phyloP scores from a whole-genome alignment of 2,113 vertebrate genomes.

The Saimiri boliviensis region DNA sequence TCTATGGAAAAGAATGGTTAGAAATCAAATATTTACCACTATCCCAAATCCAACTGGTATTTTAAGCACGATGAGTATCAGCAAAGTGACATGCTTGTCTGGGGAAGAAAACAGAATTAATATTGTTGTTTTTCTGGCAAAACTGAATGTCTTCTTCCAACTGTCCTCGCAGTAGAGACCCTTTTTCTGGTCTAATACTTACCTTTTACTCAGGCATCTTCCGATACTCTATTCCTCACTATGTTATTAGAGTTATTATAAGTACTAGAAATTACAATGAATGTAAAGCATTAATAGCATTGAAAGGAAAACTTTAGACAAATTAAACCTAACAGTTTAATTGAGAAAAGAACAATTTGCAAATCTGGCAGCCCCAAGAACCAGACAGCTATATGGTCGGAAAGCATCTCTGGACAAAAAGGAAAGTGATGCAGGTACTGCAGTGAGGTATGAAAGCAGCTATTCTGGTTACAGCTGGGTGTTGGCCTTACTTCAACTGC shows the following conservation, averaged over 20 bases:
- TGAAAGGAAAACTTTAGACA: not conserved
- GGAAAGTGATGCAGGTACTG: not conserved
- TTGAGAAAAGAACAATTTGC: not conserved
- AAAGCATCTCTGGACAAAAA: not conserved
- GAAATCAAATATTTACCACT: not conserved
- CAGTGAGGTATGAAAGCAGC: not conserved
- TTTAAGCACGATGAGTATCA: not conserved
- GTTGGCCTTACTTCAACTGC: not conserved
- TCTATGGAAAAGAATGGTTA: not conserved
- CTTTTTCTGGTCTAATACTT: not conserved
- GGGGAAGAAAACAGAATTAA: not conserved
- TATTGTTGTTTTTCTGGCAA: not conserved
- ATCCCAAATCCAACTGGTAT: not conserved
- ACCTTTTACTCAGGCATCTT: not conserved
- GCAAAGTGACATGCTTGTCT: not conserved
- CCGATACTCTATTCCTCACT: not conserved
- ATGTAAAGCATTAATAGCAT: not conserved
- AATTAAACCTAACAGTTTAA: not conserved
- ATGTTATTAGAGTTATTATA: not conserved
- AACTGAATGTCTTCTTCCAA: not conserved
- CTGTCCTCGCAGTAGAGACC: not conserved
- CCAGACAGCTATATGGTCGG: not conserved
- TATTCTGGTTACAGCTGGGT: not conserved
- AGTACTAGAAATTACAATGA: not conserved
- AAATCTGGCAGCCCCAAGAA: not conserved